phyloP scores from a whole-genome alignment of 2,888 invertebrate species.

The Drosophila emarginata region DNA sequence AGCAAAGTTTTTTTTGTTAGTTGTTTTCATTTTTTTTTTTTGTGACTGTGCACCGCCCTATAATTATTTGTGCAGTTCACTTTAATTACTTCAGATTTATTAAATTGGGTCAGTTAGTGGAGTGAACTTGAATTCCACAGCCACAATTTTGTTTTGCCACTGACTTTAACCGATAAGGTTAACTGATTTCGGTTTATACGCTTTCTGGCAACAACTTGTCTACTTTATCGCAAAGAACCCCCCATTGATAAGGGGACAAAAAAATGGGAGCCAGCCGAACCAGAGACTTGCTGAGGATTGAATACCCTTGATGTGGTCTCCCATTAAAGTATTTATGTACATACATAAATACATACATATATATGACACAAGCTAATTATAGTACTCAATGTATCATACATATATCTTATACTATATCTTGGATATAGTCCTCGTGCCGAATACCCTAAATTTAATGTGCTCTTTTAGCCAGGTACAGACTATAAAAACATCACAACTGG shows the following conservation, averaged over 20 bases:
- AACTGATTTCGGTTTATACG: constrained; percentile 13
- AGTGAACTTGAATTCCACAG: constrained; percentile 60
- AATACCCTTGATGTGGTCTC: background rate
- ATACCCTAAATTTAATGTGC: no score
- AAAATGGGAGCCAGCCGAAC: background rate
- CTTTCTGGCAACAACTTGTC: constrained; percentile 4
- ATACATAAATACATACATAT: no score
- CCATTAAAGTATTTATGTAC: no score
- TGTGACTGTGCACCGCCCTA: constrained; percentile 40
- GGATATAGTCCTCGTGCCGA: no score
- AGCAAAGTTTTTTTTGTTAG: constrained; percentile 43
- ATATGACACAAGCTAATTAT: no score
- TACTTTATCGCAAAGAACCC: constrained; percentile 39
- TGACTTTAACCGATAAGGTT: constrained; percentile 55
- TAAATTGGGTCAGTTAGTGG: constrained; percentile 59
- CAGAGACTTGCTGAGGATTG: background rate
- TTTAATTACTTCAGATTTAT: constrained; percentile 59
- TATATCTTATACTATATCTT: no score
- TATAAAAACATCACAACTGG: no score
- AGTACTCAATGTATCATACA: no score
- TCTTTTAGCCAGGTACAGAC: no score
- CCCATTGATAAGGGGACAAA: background rate
- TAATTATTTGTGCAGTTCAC: constrained; percentile 61
- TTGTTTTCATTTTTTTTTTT: constrained; percentile 13
- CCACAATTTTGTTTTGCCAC: constrained; percentile 5